Percentiles rank a stretch among this genome's conserved stretches.
phyloP scores from a whole-genome alignment of 2,888 invertebrate genomes.

The Laspeyria flexula region DNA sequence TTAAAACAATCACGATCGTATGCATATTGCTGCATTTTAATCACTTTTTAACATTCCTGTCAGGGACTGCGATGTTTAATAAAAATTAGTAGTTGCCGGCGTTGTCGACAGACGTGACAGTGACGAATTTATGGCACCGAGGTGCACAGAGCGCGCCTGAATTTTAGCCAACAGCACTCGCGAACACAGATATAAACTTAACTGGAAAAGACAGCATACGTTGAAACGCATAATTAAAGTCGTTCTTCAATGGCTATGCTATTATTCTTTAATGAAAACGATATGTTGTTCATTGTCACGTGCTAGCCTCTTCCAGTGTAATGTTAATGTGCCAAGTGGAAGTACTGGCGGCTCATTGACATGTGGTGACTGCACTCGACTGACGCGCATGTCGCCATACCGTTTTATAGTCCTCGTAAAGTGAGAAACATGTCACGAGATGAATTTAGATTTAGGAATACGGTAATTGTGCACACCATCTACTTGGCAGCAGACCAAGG shows the following conservation, averaged over 20 bases:
- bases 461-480: conserved; percentile 41
- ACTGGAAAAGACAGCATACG: conserved; percentile 39
- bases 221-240: conserved; percentile 15
- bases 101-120: conserved; percentile 56
- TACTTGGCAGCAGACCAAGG: conserved; percentile 36
- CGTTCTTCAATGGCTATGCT: not conserved
- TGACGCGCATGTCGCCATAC: conserved; percentile 58
- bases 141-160: conserved; percentile 35
- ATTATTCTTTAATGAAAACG: conserved; percentile 12
- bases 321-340: conserved; percentile 23
- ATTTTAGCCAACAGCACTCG: conserved; percentile 45
- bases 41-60: conserved; percentile 54
- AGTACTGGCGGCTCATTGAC: conserved; percentile 49
- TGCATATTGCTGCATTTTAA: conserved; percentile 33
- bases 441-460: conserved; percentile 55
- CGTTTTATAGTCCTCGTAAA: conserved; percentile 72
- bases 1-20: conserved; percentile 11
- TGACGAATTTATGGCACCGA: conserved; percentile 69
- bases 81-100: conserved; percentile 55
- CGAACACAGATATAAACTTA: conserved; percentile 34
- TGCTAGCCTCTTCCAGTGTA: conserved; percentile 40
- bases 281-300: conserved; percentile 5
- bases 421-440: conserved; percentile 49
- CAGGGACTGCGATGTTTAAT: conserved; percentile 52
- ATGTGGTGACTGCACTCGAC: conserved; percentile 45